These are phyloP conservation scores for Papilio protenor DNA, from an alignment of 2,888 invertebrate species.

Conservation along the genomic window DNA sequence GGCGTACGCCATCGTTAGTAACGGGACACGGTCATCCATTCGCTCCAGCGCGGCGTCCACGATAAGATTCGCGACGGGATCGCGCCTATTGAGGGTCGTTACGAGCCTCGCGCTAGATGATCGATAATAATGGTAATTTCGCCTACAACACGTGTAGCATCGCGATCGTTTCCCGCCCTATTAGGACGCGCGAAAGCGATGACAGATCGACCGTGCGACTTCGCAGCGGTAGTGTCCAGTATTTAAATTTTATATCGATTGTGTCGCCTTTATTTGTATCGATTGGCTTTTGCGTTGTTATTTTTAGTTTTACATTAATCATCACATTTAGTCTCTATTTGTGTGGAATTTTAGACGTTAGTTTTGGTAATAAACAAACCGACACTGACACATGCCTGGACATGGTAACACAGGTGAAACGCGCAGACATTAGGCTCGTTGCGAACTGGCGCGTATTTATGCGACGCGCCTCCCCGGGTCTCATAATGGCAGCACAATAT, in stretches of 20 bases:
- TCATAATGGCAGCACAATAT: conserved; percentile 84
- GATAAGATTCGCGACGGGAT: conserved; percentile 71
- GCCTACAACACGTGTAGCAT: conserved; percentile 79
- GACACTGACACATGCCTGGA: background rate
- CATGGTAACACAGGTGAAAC: conserved; percentile 21
- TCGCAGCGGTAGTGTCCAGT: conserved; percentile 21
- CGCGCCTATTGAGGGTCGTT: conserved; percentile 80
- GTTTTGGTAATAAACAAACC: conserved; percentile 1
- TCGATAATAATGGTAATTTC: conserved; percentile 85
- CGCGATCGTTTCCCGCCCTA: conserved; percentile 73
- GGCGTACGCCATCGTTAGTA: conserved; percentile 62
- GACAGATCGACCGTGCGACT: conserved; percentile 66
- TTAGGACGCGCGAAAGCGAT: conserved; percentile 75
- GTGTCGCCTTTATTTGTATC: conserved; percentile 14
- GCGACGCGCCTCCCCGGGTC: conserved; percentile 73
- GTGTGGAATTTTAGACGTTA: background rate
- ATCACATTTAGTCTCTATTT: background rate
- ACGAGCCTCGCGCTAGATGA: conserved; percentile 79
- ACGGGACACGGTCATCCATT: conserved; percentile 59
- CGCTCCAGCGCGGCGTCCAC: conserved; percentile 50
- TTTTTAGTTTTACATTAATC: background rate
- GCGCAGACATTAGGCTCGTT: conserved; percentile 32
- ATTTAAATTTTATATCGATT: conserved; percentile 33
- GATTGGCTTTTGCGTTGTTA: background rate
- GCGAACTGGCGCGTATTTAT: conserved; percentile 72